Evolutionary conservation across 2,797 vertebrate genomes (phyloP).

Genomic region (Spinus olivaceus): DNA sequence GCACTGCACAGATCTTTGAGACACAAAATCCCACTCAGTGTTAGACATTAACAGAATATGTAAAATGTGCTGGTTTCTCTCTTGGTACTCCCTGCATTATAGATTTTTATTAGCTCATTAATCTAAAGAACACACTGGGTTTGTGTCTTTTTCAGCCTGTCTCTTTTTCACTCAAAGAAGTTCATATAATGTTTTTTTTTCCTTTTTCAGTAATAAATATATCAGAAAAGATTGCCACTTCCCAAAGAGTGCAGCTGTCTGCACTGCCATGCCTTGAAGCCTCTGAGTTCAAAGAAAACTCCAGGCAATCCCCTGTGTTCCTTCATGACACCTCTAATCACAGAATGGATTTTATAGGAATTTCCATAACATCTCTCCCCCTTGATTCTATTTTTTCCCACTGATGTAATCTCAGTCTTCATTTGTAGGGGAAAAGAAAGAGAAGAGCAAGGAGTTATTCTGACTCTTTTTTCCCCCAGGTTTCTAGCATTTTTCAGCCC

Average conservation of each 20-base stretch:
- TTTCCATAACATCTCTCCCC: constrained; percentile 10
- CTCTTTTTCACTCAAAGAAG: not conserved
- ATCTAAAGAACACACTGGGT: not conserved
- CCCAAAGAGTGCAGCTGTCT: not conserved
- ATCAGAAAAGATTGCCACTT: not conserved
- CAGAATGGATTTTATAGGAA: constrained; percentile 34
- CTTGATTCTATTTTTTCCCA: constrained; percentile 6
- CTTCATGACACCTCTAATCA: constrained; percentile 33
- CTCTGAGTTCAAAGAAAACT: constrained; percentile 43
- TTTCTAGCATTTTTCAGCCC: not conserved
- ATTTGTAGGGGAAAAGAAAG: not conserved
- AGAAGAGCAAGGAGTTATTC: not conserved
- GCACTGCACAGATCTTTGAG: not conserved
- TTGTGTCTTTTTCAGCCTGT: not conserved
- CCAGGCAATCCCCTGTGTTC: constrained; percentile 3
- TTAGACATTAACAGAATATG: not conserved
- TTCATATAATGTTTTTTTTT: not conserved
- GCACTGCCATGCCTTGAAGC: not conserved
- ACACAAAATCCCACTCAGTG: not conserved
- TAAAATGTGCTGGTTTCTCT: not conserved
- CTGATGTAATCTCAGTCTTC: not conserved
- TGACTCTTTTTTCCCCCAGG: not conserved
- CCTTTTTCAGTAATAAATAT: not conserved
- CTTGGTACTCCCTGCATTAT: not conserved
- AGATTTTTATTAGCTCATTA: not conserved